Percentiles rank a stretch among this genome's conserved stretches.
Conservation (phyloP, 64 coral and sea anemone species). For the Trachythela sp. region DNA sequence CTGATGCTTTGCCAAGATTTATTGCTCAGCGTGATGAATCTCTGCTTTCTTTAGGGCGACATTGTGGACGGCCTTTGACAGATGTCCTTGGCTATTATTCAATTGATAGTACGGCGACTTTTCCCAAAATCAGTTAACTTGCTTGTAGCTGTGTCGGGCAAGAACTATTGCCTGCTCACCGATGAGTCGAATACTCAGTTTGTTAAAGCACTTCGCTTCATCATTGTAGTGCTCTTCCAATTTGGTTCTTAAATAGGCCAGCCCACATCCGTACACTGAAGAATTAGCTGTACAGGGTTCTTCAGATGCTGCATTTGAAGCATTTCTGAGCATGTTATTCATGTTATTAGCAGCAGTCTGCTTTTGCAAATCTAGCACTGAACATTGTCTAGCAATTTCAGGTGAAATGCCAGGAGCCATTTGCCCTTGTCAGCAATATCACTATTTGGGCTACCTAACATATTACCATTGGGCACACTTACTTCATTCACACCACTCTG, state of each 20-base stretch:
- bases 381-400: too few relatives aligned
- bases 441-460: too few relatives aligned
- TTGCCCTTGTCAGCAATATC: too few relatives aligned
- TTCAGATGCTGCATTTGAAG: neutral
- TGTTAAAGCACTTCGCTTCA: neutral
- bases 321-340: too few relatives aligned
- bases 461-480: too few relatives aligned
- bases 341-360: neutral
- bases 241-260: neutral
- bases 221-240: neutral
- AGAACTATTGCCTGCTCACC: neutral
- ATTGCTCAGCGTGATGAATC: neutral
- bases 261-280: neutral
- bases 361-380: neutral
- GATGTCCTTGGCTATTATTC: neutral
- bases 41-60: neutral
- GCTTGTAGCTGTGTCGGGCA: neutral
- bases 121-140: conserved; percentile 6
- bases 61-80: neutral
- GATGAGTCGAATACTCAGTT: neutral
- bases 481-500: neutral
- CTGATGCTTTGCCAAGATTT: neutral
- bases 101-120: neutral
- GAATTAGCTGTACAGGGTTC: neutral
- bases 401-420: too few relatives aligned